Evolutionary conservation across 2,113 vertebrate species (phyloP).

Genomic region (Mohoua ochrocephala): DNA sequence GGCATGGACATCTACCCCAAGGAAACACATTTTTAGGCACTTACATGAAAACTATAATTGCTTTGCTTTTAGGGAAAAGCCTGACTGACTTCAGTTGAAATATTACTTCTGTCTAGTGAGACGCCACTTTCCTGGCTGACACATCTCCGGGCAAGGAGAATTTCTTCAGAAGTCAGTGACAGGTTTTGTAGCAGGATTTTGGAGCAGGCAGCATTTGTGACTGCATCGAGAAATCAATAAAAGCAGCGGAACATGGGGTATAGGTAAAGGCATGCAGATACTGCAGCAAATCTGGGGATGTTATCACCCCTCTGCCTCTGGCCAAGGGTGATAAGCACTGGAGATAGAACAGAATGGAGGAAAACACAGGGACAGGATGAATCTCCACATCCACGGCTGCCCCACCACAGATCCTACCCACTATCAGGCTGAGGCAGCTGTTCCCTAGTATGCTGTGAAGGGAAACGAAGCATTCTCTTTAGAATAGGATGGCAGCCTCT

Average conservation of each 20-base stretch:
- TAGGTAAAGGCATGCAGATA: not conserved
- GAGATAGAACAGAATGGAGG: not conserved
- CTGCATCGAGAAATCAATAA: not conserved
- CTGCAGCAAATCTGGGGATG: not conserved
- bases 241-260: not conserved
- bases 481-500: not conserved
- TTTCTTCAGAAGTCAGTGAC: not conserved
- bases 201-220: not conserved
- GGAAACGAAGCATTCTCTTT: not conserved
- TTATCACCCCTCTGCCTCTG: not conserved
- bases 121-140: not conserved
- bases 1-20: not conserved
- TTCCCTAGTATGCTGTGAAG: not conserved
- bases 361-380: not conserved
- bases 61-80: not conserved
- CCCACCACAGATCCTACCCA: not conserved
- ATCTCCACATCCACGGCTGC: not conserved
- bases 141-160: not conserved
- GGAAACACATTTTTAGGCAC: not conserved
- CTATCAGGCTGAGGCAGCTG: not conserved
- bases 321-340: not conserved
- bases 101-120: not conserved
- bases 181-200: not conserved
- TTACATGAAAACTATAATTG: not conserved
- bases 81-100: not conserved